These are phyloP conservation scores for Platypus cylindrus DNA, from an alignment of 2,888 invertebrate genomes.

Conservation along the genomic window DNA sequence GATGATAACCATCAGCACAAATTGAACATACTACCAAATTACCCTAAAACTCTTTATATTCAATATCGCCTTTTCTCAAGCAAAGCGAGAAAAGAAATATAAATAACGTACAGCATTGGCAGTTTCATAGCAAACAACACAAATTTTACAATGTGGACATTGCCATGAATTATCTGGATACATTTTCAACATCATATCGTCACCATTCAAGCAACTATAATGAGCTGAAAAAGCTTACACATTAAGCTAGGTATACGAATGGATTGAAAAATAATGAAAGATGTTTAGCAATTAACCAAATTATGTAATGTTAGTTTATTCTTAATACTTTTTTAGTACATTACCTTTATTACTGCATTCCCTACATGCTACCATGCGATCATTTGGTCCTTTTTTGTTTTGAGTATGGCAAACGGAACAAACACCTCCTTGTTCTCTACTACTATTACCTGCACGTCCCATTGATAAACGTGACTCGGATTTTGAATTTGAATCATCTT, in stretches of 20 bases:
- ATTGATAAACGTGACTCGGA: slow-evolving; percentile 32
- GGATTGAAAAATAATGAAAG: background rate
- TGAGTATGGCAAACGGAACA: slow-evolving; percentile 50
- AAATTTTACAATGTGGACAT: slow-evolving; percentile 82
- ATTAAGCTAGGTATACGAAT: background rate
- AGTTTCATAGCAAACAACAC: slow-evolving; percentile 68
- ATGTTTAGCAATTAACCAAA: background rate
- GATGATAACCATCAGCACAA: slow-evolving; percentile 78
- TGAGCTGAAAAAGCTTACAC: slow-evolving; percentile 40
- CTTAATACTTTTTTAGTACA: background rate
- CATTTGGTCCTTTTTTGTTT: slow-evolving; percentile 45
- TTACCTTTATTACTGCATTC: slow-evolving; percentile 60
- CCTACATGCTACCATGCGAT: slow-evolving; percentile 53
- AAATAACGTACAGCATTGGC: slow-evolving; percentile 52
- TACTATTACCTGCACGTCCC: too few species aligned
- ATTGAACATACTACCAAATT: slow-evolving; percentile 43
- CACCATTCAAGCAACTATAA: slow-evolving; percentile 53
- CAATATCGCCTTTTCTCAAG: too few species aligned
- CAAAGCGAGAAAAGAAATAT: too few species aligned
- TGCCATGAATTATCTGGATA: slow-evolving; percentile 66
- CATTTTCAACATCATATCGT: slow-evolving; percentile 51
- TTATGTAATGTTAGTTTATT: background rate
- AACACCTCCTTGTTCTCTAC: slow-evolving; percentile 42
- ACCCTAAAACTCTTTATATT: slow-evolving; percentile 26
- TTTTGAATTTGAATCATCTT: slow-evolving; percentile 28